Base-by-base conservation (phyloP, 1,140 invertebrate genomes). In the Drosophila pandora region DNA sequence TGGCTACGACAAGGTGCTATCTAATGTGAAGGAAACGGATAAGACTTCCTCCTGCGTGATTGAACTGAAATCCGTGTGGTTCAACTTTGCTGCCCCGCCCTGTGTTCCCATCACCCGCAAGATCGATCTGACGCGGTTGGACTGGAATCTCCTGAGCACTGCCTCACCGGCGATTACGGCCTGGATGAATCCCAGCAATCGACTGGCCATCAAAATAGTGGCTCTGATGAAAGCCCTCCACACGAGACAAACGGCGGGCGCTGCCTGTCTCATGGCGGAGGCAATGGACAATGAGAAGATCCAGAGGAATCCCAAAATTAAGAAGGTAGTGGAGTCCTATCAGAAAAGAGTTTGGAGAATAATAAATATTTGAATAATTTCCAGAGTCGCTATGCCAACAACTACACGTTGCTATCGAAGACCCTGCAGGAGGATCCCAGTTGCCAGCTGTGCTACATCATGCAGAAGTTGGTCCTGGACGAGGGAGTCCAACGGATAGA, bases 81-180 rank as follows among this genome's bases (percentile, higher is more conserved):
- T 99, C 76, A 99, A 99, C 91, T 99, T 99, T 93, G 98, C 98
- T 17, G 98, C 98, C 0, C 98, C 98, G 2, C 98, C 98, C 0
- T 94, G 97, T 71, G 97, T 97, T 12, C 97, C 98, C 0, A 98
- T 98, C 34, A 98, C 97, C 0, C 94, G 96, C 50, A 98, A 98
- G 93, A 98, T 98, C 62, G 98, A 99, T 92, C 98, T 97, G 85
- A 99, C 97, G 0, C 95, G 96, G 78, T 92, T 98, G 60, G 98
- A 99, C 92, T 99, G 98, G 98, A 99, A 99, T 93, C 92, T 99
- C 17, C 91, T 99, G 22, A 98, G 97, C 91, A 99, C 98, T 4
- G 97, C 97, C 6, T 98, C 97, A 0, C 98, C 98, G 0, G 97
- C 97, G 0, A 99, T 99, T 62, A 98, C 98, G 90, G 97, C 98